A percentile compares a stretch with the other conserved stretches of the same genome.
Evolutionary conservation across 1,140 invertebrate genomes (phyloP).

Genomic region (Dolichoris vasculosae): DNA sequence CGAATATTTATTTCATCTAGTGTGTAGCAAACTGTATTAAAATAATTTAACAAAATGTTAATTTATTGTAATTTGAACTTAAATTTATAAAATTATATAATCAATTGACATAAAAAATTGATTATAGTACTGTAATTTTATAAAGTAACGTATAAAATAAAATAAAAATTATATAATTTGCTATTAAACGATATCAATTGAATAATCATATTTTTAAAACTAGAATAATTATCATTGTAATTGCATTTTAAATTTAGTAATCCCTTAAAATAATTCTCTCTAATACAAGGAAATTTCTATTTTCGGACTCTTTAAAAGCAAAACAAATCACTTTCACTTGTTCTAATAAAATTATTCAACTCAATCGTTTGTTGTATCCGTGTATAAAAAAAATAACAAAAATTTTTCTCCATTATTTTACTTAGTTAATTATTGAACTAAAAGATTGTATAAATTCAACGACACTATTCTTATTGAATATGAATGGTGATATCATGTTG

Average conservation of each 20-base stretch:
- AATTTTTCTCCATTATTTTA: constrained; percentile 2
- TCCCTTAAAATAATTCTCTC: too few relatives aligned
- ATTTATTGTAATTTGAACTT: too few relatives aligned
- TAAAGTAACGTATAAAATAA: too few relatives aligned
- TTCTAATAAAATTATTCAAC: constrained; percentile 44
- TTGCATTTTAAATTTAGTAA: too few relatives aligned
- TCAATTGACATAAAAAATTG: too few relatives aligned
- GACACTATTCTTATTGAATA: not conserved
- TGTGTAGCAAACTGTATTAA: too few relatives aligned
- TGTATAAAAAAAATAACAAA: constrained; percentile 1
- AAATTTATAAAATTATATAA: too few relatives aligned
- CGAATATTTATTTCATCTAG: too few relatives aligned
- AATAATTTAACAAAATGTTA: too few relatives aligned
- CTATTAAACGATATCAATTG: not conserved
- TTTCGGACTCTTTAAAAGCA: not conserved
- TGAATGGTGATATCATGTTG: not conserved
- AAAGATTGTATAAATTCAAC: not conserved
- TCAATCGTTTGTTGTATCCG: not conserved
- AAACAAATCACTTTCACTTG: constrained; percentile 46
- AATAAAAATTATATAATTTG: not conserved
- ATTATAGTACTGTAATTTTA: too few relatives aligned
- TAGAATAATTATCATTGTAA: not conserved
- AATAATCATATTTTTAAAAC: not conserved
- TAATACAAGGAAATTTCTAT: not conserved
- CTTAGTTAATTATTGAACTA: not conserved